Base-by-base conservation (phyloP, 2,888 invertebrate species). In the Saturnia japonica region DNA sequence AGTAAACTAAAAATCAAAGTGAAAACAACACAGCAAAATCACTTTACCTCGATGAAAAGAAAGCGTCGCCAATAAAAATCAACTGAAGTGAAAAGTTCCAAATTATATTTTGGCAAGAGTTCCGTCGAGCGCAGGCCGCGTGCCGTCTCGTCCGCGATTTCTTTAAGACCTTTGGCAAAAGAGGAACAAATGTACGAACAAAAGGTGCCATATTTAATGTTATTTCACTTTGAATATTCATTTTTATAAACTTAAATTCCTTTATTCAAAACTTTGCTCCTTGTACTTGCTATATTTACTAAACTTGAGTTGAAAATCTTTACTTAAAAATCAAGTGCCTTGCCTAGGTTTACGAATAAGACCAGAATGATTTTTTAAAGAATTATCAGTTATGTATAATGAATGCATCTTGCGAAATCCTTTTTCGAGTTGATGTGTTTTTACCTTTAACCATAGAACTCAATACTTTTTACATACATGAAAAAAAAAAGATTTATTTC, bases 71-170 rank as follows among this genome's bases (percentile, higher is more conserved):
- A 54, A 40, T 68, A 68, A 68, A 68, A 57, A 68, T 54, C n/a
- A 54, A 68, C 68, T 51, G 54, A 68, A 54, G 47, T 68, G 54
- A 40, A 54, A 68, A 68, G 47, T 68, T 68, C 64, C 76, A 74
- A 78, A 78, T 76, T 78, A 76, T 78, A 75, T 76, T 76, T 75
- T 78, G 78, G 78, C 78, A 72, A 70, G 71, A 67, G 72, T 73
- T 74, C 75, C 72, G 57, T 69, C 70, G 11, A 25, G 66, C 54
- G 64, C 69, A 45, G 57, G 72, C 70, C 54, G 68, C 72, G 67
- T 62, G 71, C 43, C 70, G 51, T 34, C 28, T 62, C 62, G 62
- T 34, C 71, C 47, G 73, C 67, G 74, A 74, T 76, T 77, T 74
- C 73, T 74, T 72, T 76, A 75, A 72, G 75, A 69, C 74, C 74